Evolutionary conservation across 2,888 invertebrate species (phyloP), one percentile per base, ranked within the genome.

Genomic region (Drosophila infuscata): DNA sequence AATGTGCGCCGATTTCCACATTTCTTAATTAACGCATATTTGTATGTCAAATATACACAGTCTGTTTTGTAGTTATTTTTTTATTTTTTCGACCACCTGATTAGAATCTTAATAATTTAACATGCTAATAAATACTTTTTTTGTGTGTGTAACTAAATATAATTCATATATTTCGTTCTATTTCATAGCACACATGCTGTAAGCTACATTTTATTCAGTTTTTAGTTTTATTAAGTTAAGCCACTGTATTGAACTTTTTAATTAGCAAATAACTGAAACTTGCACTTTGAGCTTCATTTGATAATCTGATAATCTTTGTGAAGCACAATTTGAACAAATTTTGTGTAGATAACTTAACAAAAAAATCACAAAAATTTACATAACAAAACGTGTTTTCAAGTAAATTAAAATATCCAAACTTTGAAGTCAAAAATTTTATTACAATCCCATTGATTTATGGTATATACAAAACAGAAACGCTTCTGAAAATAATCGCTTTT

Each of bases 11-110:
- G 63, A 56, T 67, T 69, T 69, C 60, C 52, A 70, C 56, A 60
- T 46, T 73, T 57, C 30, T 76, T 79, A 79, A 79, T 79, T 79
- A 79, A 70, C 70, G 62, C 76, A 76, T 73, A 79, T 79, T 79
- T 79, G 79, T 68, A 41, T 60, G 52, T 70, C 58, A 76, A 79
- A 69, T 69, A 75, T 72, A 64, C 32, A 76, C 51, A 70, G 76
- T 76, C 66, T 63, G 70, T 66, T 56, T 43, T 57, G 33, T 9
- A 32, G 54, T 62, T 57, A 48, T 41, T 67, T 41, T n/a, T 25
- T 25, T 25, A 25, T 25, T 25, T 46, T 46, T 46, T 46, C 46
- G 25, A 46, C 25, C 46, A 46, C 30, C 35, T 65, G 53, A 65
- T 63, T 63, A 74, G 67, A 68, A 33, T 65, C 46, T 52, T 74